Conservation (phyloP, 2,797 vertebrate genomes). For the Siniperca obscura region DNA sequence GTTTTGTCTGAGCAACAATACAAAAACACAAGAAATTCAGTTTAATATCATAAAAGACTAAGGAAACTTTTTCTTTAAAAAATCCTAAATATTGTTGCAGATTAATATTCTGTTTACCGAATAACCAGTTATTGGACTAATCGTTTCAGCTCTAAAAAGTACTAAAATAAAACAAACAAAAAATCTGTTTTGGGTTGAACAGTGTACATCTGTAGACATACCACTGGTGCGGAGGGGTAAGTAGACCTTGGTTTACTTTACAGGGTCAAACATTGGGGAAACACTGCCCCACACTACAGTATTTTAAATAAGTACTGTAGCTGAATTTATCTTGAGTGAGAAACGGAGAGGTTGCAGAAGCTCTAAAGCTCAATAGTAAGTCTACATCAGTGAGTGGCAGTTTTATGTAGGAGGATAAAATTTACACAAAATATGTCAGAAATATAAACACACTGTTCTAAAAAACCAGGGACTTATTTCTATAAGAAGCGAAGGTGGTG, state of each 20-base stretch:
- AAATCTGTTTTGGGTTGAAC: background rate
- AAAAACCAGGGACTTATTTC: conserved; percentile 15
- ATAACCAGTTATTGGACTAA: too few species aligned
- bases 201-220: too few species aligned
- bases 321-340: conserved; percentile 32
- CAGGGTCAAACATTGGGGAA: background rate
- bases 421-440: conserved; percentile 44
- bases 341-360: conserved; percentile 18
- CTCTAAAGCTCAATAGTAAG: conserved; percentile 21
- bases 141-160: background rate
- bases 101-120: background rate
- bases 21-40: background rate
- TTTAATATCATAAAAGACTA: too few species aligned
- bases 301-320: conserved; percentile 6
- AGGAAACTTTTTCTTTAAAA: too few species aligned
- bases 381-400: conserved; percentile 25
- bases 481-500: conserved; percentile 40
- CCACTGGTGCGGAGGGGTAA: background rate
- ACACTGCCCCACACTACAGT: background rate
- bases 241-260: background rate
- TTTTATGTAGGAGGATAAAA: conserved; percentile 43
- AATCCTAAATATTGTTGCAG: background rate
- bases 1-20: background rate
- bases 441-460: conserved; percentile 12
- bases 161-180: background rate